Conservation (phyloP, 2,888 invertebrate species). For the Lasioglossum zephyrum region DNA sequence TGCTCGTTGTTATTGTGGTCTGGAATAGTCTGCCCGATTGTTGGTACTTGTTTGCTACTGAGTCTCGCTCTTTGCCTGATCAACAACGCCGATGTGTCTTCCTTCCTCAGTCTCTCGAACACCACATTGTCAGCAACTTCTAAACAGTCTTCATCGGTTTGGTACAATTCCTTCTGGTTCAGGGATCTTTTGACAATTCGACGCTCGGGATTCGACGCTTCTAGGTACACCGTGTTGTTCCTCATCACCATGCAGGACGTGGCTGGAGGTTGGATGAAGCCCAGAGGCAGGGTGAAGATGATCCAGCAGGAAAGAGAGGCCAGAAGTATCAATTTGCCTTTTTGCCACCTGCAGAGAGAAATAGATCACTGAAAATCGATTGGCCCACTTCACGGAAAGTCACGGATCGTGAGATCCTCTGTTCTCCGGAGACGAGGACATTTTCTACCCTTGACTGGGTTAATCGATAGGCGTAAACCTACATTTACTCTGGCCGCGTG, state of each 20-base stretch:
- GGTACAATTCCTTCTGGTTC: slow-evolving; percentile 66
- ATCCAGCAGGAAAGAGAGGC: slow-evolving; percentile 98
- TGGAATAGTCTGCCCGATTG: not conserved
- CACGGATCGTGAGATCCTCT: not conserved
- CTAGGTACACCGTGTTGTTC: slow-evolving; percentile 88
- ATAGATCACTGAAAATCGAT: not conserved
- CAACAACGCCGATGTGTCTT: slow-evolving; percentile 56
- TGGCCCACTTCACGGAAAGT: not conserved
- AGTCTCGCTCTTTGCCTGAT: slow-evolving; percentile 15
- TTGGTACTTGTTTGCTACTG: not conserved
- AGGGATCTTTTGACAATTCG: slow-evolving; percentile 85
- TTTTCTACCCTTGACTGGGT: not conserved
- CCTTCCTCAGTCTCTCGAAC: slow-evolving; percentile 79
- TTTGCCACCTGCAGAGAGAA: slow-evolving; percentile 88
- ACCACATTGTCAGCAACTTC: slow-evolving; percentile 80
- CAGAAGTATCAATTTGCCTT: slow-evolving; percentile 94
- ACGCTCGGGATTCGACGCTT: slow-evolving; percentile 85
- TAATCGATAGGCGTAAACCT: slow-evolving; percentile 9
- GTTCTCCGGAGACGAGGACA: not conserved
- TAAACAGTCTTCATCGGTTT: slow-evolving; percentile 75
- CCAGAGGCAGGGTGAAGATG: slow-evolving; percentile 97
- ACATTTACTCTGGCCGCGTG: not conserved
- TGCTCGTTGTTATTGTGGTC: slow-evolving; percentile 40
- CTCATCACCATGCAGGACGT: slow-evolving; percentile 91
- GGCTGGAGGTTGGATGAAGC: slow-evolving; percentile 97